Evolutionary conservation across 2,113 vertebrate species (phyloP).

Genomic region (Tragelaphus buxtoni): DNA sequence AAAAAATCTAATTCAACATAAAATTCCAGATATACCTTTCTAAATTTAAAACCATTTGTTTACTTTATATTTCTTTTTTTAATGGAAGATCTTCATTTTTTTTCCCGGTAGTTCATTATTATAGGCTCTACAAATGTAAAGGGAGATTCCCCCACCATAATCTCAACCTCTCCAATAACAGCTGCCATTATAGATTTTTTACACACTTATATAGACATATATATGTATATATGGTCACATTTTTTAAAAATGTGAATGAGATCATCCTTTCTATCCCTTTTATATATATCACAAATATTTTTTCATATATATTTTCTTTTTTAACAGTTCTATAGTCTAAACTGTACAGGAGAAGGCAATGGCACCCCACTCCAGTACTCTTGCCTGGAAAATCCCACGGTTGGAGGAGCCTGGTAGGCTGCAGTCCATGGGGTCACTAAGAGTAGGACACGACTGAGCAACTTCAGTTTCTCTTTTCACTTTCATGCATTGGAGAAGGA

Average conservation of each 20-base stretch:
- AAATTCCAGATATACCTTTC: background rate
- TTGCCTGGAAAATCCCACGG: no score
- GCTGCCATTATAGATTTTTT: background rate
- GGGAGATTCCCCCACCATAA: background rate
- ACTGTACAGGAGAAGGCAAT: background rate
- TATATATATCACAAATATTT: background rate
- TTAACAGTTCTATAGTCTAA: background rate
- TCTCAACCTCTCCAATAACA: background rate
- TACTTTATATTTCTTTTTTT: background rate
- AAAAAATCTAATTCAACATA: background rate
- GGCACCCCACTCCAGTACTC: no score
- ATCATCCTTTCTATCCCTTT: background rate
- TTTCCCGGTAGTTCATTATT: background rate
- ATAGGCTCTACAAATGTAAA: background rate
- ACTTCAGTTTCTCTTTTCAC: no score
- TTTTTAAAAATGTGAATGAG: background rate
- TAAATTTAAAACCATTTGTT: conserved; percentile 15
- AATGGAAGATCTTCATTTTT: background rate
- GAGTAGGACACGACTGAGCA: no score
- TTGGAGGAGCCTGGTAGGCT: no score
- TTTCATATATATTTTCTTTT: background rate
- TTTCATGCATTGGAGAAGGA: no score
- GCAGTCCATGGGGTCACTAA: no score
- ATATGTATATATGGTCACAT: background rate
- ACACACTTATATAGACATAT: background rate